A percentile compares a stretch with the other conserved stretches of the same genome.
Evolutionary conservation across 2,113 vertebrate genomes (phyloP).

Genomic region (Heterochromis multidens): DNA sequence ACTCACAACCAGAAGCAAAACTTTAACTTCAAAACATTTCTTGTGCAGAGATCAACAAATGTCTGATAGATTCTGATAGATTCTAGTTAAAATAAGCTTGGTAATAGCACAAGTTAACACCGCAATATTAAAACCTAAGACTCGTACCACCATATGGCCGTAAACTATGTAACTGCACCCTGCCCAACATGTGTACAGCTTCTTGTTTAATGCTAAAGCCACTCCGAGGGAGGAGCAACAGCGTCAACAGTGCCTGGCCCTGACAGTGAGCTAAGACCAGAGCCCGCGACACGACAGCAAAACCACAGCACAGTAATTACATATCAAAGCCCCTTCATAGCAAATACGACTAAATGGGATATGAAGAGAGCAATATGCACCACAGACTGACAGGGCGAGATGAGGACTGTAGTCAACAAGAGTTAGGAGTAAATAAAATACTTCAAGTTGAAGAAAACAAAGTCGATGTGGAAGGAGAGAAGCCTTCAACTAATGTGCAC

Average conservation of each 20-base stretch:
- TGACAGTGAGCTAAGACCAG: constrained; percentile 48
- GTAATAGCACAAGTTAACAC: background rate
- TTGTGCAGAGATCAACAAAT: background rate
- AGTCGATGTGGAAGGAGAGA: background rate
- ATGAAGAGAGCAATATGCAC: constrained; percentile 48
- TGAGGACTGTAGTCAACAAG: constrained; percentile 29
- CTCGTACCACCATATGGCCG: background rate
- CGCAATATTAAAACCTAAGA: background rate
- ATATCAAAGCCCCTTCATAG: constrained; percentile 69
- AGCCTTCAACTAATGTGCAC: background rate
- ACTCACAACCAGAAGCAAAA: background rate
- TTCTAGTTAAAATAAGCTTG: background rate
- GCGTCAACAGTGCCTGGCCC: constrained; percentile 18
- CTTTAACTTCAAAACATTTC: background rate
- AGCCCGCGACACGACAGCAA: constrained; percentile 64
- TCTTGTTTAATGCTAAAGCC: constrained; percentile 8
- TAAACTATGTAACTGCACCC: background rate
- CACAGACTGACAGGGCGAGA: constrained; percentile 42
- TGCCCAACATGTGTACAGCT: background rate
- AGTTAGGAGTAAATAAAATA: constrained; percentile 48
- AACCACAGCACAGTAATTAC: constrained; percentile 67
- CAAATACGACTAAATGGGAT: constrained; percentile 52
- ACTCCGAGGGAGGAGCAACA: constrained; percentile 37
- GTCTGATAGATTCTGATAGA: background rate
- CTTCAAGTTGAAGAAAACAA: background rate